Evolutionary conservation across 1,140 invertebrate genomes (phyloP).

Genomic region (Bombus pascuorum): DNA sequence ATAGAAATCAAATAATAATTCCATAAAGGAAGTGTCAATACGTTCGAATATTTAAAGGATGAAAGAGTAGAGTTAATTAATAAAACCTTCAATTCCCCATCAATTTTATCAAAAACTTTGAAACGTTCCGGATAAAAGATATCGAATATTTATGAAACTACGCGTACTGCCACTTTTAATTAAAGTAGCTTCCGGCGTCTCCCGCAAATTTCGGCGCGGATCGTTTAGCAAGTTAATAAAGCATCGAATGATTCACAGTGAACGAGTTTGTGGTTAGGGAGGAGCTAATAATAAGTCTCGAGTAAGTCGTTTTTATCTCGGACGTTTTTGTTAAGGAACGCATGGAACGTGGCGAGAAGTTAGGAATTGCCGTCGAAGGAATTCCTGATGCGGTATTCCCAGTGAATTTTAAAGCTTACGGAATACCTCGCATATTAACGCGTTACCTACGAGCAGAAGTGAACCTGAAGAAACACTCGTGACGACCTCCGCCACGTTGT

Average conservation of each 20-base stretch:
- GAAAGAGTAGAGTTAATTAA: no score
- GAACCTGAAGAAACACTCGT: neutral
- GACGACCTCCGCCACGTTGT: neutral
- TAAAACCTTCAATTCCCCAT: no score
- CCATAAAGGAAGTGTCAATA: no score
- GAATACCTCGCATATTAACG: neutral
- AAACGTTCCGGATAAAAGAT: no score
- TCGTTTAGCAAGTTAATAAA: neutral
- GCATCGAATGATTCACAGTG: neutral
- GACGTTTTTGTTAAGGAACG: constrained; percentile 4
- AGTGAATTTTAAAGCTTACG: constrained; percentile 17
- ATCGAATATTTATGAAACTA: no score
- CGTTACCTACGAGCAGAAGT: neutral
- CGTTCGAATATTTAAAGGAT: no score
- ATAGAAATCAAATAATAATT: no score
- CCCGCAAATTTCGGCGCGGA: neutral
- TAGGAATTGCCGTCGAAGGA: constrained; percentile 13
- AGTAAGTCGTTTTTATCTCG: neutral
- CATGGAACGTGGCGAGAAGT: constrained; percentile 20
- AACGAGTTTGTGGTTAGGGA: neutral
- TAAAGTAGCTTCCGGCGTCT: neutral
- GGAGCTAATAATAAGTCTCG: neutral
- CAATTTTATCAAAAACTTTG: no score
- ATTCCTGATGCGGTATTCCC: neutral
- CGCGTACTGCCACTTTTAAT: neutral